Conservation (phyloP, 2,113 vertebrate genomes). For the Lanius ludovicianus region DNA sequence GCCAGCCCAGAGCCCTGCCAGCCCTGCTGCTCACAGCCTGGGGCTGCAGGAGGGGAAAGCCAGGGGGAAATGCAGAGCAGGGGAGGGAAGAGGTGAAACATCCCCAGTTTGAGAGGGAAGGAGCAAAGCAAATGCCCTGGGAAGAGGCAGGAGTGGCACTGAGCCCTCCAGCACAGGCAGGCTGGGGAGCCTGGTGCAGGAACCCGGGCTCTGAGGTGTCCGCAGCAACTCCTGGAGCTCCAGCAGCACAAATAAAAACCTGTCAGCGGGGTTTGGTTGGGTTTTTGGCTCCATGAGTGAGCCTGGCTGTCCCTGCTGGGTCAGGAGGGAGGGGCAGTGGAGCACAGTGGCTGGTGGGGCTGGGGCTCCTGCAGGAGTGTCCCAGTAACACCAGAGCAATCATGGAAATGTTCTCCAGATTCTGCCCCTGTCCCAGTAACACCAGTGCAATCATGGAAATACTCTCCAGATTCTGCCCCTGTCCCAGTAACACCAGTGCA, state of each 20-base stretch:
- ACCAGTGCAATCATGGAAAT: background rate
- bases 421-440: background rate
- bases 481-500: background rate
- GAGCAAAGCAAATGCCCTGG: background rate
- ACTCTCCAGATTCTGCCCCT: background rate
- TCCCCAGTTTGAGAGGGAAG: background rate
- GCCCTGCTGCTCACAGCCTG: background rate
- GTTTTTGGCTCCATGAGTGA: rapidly evolving
- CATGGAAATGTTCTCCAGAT: background rate
- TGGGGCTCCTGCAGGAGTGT: background rate
- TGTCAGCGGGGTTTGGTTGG: no score
- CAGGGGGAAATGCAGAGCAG: background rate
- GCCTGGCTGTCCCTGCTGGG: background rate
- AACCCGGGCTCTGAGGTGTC: rapidly evolving
- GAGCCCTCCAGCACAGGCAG: background rate
- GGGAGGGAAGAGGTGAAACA: background rate
- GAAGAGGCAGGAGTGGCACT: background rate
- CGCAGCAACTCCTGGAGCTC: background rate
- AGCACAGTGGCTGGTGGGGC: background rate
- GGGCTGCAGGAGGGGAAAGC: background rate
- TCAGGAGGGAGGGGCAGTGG: background rate
- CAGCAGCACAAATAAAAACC: background rate
- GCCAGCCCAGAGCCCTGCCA: background rate
- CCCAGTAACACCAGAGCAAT: background rate
- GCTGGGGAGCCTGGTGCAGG: rapidly evolving